phyloP scores from a whole-genome alignment of 2,113 vertebrate species.

The Cyprinodon variegatus region DNA sequence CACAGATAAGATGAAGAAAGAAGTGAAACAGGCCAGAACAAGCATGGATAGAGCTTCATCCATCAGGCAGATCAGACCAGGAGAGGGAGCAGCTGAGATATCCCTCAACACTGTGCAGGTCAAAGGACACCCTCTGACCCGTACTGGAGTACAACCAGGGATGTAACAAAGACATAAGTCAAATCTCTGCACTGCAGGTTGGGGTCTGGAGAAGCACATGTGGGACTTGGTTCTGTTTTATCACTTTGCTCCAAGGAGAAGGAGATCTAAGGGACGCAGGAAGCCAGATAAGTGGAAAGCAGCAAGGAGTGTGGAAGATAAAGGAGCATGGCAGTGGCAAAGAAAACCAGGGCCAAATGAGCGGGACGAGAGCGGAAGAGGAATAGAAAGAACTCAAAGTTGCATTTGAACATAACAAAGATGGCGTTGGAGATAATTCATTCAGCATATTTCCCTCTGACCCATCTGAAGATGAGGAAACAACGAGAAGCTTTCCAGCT shows the following conservation, averaged over 20 bases:
- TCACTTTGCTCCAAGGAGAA: constrained; percentile 52
- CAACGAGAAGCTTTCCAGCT: constrained; percentile 26
- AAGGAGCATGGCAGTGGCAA: constrained; percentile 28
- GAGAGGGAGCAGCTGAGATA: constrained; percentile 33
- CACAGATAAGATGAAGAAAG: constrained; percentile 41
- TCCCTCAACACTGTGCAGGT: constrained; percentile 51
- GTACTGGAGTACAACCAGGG: constrained; percentile 52
- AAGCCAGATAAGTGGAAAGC: constrained; percentile 47
- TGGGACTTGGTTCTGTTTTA: constrained; percentile 60
- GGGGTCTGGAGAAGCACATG: constrained; percentile 39
- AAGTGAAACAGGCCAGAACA: constrained; percentile 43
- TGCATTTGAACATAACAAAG: constrained; percentile 27
- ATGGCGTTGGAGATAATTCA: constrained; percentile 40
- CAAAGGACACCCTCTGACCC: constrained; percentile 58
- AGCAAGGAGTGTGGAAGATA: constrained; percentile 35
- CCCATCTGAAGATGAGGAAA: constrained; percentile 30
- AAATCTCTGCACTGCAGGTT: constrained; percentile 34
- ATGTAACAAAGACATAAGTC: constrained; percentile 62
- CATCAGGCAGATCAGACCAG: constrained; percentile 53
- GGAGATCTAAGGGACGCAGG: constrained; percentile 56
- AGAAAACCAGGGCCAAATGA: constrained; percentile 33
- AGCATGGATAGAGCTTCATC: constrained; percentile 41
- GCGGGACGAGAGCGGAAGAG: constrained; percentile 13
- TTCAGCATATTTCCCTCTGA: constrained; percentile 25
- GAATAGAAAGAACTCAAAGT: constrained; percentile 26